These are phyloP conservation scores for Tetrax tetrax DNA, from an alignment of 2,113 vertebrate genomes.

Conservation along the genomic window DNA sequence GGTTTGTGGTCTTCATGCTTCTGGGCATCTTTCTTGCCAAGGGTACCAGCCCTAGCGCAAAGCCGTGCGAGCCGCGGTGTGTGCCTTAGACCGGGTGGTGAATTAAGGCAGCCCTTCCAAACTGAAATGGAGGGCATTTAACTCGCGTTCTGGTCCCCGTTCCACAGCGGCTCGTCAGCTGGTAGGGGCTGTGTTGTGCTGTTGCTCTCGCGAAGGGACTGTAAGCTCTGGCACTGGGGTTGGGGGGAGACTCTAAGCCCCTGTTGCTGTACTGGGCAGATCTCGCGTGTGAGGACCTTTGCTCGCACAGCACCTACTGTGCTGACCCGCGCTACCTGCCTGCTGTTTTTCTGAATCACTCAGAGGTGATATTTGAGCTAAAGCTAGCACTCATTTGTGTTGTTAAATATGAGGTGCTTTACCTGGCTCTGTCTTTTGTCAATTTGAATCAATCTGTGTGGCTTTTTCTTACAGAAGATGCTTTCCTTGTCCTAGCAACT, in stretches of 20 bases:
- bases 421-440: not conserved
- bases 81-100: fast-evolving
- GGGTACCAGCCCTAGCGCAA: not conserved
- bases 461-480: not conserved
- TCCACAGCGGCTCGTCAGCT: not conserved
- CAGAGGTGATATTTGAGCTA: not conserved
- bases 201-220: not conserved
- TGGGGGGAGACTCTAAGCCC: not conserved
- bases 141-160: not conserved
- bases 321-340: not conserved
- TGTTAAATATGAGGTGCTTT: not conserved
- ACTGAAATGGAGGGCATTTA: not conserved
- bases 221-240: not conserved
- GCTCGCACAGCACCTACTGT: not conserved
- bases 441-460: not conserved
- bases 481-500: not conserved
- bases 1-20: not conserved
- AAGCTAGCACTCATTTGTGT: fast-evolving
- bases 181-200: not conserved
- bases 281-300: not conserved
- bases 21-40: not conserved
- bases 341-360: not conserved
- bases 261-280: not conserved
- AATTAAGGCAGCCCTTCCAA: not conserved
- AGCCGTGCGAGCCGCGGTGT: not conserved